Evolutionary conservation across 2,888 invertebrate species (phyloP).

Genomic region (Drosophila kuntzei): DNA sequence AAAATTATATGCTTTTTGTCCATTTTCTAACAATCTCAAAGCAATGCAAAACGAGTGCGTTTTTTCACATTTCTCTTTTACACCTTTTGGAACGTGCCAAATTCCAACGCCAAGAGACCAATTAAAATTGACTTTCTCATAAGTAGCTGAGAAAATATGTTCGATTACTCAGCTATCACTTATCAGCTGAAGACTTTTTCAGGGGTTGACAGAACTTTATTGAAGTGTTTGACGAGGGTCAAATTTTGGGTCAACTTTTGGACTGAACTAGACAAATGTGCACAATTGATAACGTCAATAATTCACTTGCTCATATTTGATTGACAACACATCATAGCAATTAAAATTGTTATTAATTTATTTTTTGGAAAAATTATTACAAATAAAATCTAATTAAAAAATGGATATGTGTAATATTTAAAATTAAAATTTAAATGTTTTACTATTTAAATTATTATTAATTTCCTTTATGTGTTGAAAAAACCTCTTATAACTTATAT

Average conservation of each 20-base stretch:
- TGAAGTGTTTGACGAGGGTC: slow-evolving; percentile 57
- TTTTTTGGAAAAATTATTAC: neutral
- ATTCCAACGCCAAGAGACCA: slow-evolving; percentile 17
- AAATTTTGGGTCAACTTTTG: slow-evolving; percentile 3
- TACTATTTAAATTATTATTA: too few relatives aligned
- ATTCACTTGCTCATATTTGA: slow-evolving; percentile 14
- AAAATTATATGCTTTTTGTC: slow-evolving; percentile 30
- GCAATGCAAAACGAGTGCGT: slow-evolving; percentile 4
- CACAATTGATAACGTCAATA: slow-evolving; percentile 19
- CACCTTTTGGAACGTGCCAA: slow-evolving; percentile 13
- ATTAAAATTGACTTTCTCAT: slow-evolving; percentile 32
- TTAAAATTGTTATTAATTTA: slow-evolving; percentile 10
- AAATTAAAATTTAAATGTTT: too few relatives aligned
- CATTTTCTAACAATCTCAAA: slow-evolving; percentile 10
- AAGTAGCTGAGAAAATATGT: slow-evolving; percentile 8
- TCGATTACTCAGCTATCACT: slow-evolving; percentile 1
- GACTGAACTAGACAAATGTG: slow-evolving; percentile 2
- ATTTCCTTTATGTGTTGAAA: too few relatives aligned
- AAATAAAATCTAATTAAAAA: too few relatives aligned
- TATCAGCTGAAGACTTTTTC: slow-evolving; percentile 7
- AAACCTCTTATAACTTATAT: too few relatives aligned
- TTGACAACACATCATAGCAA: slow-evolving; percentile 17
- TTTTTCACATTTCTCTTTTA: slow-evolving; percentile 19
- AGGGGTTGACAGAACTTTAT: slow-evolving; percentile 21
- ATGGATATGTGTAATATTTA: too few relatives aligned